These are phyloP conservation scores for Zoanthus gigantus DNA, from an alignment of 92 coral and sea anemone species.

Conservation along the genomic window DNA sequence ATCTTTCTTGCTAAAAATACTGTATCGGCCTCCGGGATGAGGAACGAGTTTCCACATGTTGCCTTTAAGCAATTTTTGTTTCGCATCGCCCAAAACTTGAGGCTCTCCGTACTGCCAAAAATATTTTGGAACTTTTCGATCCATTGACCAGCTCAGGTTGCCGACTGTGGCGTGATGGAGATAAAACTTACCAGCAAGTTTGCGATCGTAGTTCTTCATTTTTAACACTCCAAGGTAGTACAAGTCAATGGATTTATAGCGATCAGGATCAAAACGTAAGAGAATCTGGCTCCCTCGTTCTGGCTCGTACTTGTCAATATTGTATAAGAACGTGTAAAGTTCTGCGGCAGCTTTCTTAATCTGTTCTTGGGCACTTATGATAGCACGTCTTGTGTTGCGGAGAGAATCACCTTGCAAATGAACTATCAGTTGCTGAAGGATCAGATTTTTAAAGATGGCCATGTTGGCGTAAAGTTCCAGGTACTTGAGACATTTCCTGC, in stretches of 20 bases:
- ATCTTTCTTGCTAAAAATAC: conserved; percentile 45
- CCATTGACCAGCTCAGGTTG: conserved; percentile 38
- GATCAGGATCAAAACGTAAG: conserved; percentile 59
- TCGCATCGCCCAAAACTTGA: conserved; percentile 1
- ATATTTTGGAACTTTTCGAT: not conserved
- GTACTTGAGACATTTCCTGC: conserved; percentile 54
- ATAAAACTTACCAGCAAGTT: conserved; percentile 38
- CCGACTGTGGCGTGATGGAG: not conserved
- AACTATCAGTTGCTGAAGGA: conserved; percentile 51
- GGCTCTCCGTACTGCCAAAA: conserved; percentile 23
- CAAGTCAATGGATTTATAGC: conserved; percentile 45
- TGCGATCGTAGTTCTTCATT: conserved; percentile 52
- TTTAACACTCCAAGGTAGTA: conserved; percentile 36
- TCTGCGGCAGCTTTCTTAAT: conserved; percentile 39
- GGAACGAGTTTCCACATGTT: conserved; percentile 58
- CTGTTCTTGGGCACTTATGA: conserved; percentile 30
- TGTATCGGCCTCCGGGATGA: conserved; percentile 57
- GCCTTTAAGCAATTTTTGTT: not conserved
- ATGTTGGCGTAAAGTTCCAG: conserved; percentile 53
- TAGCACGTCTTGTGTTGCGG: conserved; percentile 25
- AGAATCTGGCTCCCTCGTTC: conserved; percentile 39
- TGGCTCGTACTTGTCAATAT: conserved; percentile 29
- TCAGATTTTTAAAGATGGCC: conserved; percentile 56
- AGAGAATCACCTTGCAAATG: conserved; percentile 43
- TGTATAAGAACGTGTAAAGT: conserved; percentile 47